A percentile compares a stretch with the other conserved stretches of the same genome.
Conservation (phyloP, 1,140 invertebrate species). For the Wasmannia auropunctata region DNA sequence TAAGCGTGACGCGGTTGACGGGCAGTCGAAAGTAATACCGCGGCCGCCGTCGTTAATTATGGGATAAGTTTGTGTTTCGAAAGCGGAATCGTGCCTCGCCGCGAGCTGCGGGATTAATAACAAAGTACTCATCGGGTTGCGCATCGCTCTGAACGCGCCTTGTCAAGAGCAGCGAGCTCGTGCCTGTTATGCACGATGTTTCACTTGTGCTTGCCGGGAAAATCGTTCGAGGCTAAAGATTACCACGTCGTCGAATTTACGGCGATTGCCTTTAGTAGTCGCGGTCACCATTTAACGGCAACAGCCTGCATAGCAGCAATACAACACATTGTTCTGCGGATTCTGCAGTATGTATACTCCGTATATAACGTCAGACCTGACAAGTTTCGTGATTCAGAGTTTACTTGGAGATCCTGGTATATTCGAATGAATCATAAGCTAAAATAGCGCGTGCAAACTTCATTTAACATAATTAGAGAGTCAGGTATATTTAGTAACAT, state of each 20-base stretch:
- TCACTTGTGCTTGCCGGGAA: conserved; percentile 43
- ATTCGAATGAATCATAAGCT: background rate
- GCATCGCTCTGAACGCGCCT: conserved; percentile 5
- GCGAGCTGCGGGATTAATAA: conserved; percentile 50
- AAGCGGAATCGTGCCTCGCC: conserved; percentile 28
- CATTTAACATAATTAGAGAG: background rate
- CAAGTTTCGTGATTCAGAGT: background rate
- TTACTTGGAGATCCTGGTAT: background rate
- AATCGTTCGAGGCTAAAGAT: conserved; percentile 31
- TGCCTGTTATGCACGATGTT: conserved; percentile 65
- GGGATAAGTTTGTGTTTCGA: conserved; percentile 49
- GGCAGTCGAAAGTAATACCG: conserved; percentile 32
- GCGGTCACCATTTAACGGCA: conserved; percentile 21
- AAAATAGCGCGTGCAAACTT: background rate
- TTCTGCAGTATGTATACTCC: background rate
- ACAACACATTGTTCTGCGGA: background rate
- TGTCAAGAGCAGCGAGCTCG: conserved; percentile 58
- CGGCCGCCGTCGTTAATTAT: conserved; percentile 41
- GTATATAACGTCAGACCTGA: background rate
- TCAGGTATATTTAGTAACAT: conserved; percentile 22
- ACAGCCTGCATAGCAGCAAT: conserved; percentile 44
- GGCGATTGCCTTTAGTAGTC: background rate
- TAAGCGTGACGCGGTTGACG: conserved; percentile 43
- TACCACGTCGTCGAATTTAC: conserved; percentile 62
- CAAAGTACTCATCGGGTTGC: conserved; percentile 24